These are phyloP conservation scores for Lasioglossum vierecki DNA, from an alignment of 2,888 invertebrate genomes.

Conservation along the genomic window DNA sequence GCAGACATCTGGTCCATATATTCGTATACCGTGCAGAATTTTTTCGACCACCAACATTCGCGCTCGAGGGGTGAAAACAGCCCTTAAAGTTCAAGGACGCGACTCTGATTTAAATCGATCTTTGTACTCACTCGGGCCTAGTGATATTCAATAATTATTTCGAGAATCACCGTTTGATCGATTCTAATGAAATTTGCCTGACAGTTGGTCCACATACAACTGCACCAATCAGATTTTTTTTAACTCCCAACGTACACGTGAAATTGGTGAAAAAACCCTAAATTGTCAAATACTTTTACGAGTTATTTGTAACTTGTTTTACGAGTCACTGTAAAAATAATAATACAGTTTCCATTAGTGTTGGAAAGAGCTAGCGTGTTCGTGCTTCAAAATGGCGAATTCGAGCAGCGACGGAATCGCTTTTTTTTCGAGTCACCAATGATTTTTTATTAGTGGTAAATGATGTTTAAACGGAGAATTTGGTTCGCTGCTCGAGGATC, in stretches of 20 bases:
- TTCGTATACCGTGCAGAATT: background rate
- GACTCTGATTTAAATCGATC: background rate
- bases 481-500: background rate
- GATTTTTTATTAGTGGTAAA: background rate
- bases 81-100: background rate
- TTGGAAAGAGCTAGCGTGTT: background rate
- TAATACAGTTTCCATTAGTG: background rate
- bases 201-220: background rate
- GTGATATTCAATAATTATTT: background rate
- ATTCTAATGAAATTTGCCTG: background rate
- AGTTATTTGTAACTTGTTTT: background rate
- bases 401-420: background rate
- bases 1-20: background rate
- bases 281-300: background rate
- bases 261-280: background rate
- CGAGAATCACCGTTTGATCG: background rate
- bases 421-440: background rate
- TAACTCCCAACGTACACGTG: background rate
- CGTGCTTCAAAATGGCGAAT: background rate
- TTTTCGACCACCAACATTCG: background rate
- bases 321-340: background rate
- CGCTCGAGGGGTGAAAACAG: background rate
- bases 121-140: background rate
- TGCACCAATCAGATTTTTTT: background rate
- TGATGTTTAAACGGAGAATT: background rate